These are phyloP conservation scores for Microctenopoma steveboyesi DNA, from an alignment of 2,797 vertebrate genomes.

Conservation along the genomic window DNA sequence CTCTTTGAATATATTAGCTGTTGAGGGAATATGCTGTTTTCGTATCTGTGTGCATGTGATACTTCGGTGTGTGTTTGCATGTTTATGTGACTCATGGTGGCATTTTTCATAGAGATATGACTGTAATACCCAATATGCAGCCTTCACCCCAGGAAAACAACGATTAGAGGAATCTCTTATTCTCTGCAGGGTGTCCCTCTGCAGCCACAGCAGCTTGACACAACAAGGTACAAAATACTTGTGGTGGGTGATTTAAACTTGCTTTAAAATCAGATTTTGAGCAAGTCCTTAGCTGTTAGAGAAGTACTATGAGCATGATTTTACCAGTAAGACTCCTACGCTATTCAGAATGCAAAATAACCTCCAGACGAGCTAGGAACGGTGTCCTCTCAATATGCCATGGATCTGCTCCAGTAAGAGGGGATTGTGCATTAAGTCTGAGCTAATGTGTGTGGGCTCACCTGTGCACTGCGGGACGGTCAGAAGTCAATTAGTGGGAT, in stretches of 20 bases:
- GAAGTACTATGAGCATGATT: conserved; percentile 12
- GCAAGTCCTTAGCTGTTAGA: conserved; percentile 17
- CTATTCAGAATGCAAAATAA: background rate
- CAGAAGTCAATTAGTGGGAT: conserved; percentile 84
- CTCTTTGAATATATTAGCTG: conserved; percentile 42
- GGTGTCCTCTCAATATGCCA: conserved; percentile 12
- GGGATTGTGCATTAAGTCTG: conserved; percentile 56
- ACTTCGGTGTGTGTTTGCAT: background rate
- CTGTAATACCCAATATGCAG: conserved; percentile 49
- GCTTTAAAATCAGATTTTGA: conserved; percentile 30
- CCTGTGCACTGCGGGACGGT: conserved; percentile 74
- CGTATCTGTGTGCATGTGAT: conserved; percentile 1
- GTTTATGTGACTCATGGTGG: conserved; percentile 37
- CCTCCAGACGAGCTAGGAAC: conserved; percentile 2
- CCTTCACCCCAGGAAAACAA: conserved; percentile 47
- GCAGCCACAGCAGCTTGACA: conserved; percentile 54
- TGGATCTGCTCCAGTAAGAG: background rate
- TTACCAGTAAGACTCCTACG: conserved; percentile 7
- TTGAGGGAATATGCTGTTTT: conserved; percentile 22
- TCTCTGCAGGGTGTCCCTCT: conserved; percentile 53
- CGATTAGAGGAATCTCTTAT: conserved; percentile 69
- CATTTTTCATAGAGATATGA: conserved; percentile 69
- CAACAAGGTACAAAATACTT: conserved; percentile 35
- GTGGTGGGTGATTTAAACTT: conserved; percentile 44
- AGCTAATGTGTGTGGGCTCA: conserved; percentile 71